Evolutionary conservation across 1,140 invertebrate genomes (phyloP), one percentile per base, ranked within the genome.

Genomic region (Solenopsis fugax): DNA sequence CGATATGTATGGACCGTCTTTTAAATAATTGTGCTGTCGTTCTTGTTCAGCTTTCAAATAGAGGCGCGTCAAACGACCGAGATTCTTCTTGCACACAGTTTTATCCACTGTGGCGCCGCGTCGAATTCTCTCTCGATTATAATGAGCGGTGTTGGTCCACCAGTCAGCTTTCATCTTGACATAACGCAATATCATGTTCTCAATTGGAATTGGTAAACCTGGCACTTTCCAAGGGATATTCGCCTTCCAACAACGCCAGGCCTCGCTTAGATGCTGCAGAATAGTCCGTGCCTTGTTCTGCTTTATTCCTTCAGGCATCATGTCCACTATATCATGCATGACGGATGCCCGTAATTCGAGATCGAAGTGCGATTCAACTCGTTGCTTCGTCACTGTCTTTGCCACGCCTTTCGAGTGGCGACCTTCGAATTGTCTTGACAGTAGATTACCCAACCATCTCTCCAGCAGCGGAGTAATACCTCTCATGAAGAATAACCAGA

Each of bases 301-400:
- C 93, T 99, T 99, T 91, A 99, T 99, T 88, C 99, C 99, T 96
- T 99, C 99, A 0, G 99, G 99, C 99, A 99, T 99, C 99, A 99
- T 99, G 93, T 99, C 99, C 1, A 99, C 97, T 93, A 99, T 99
- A 93, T 99, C 99, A 95, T 99, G 99, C 99, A 99, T 99, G 45
- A 99, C 99, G 0, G 99, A 99, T 56, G 99, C 99, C 91, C 99
- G 96, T 87, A 99, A 95, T 96, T 99, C 99, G 76, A 99, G 96
- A 97, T 99, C 99, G 95, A 99, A 99, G 96, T 99, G 99, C 67
- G 98, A 99, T 93, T 99, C 99, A 0, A 99, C 99, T 92, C 99
- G 96, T 95, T 99, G 99, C 94, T 99, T 99, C 0, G 99, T 99
- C 0, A 99, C 99, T 4, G 99, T 99, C 95, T 99, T 99, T 0